Evolutionary conservation across 2,113 vertebrate species (phyloP), one percentile per base, ranked within the genome.

Genomic region (Ornithorhynchus anatinus): DNA sequence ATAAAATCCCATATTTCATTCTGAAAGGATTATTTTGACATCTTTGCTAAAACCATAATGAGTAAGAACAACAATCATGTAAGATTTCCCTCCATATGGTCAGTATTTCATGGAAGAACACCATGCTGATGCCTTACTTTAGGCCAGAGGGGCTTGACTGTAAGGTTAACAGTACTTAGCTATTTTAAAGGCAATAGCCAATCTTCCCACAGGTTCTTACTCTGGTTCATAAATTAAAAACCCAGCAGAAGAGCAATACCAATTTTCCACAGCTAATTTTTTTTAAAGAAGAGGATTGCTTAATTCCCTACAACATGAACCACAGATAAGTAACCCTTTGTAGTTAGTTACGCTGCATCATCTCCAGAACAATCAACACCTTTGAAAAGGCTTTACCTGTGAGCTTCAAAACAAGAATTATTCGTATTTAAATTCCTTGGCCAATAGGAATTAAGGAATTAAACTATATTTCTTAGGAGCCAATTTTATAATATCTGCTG

Each of bases 191-290:
- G 20, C 33, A 20, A 43, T 43, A 38, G 15, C 38, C 35, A 40
- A 22, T 1, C 31, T 44, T 44, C 52, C 23, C 23, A 44, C 52
- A 40, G 10, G 35, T 33, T 47, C 16, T 44, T 25, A 59, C 16
- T 36, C 44, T 37, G n/a, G n/a, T n/a, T n/a, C n/a, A n/a, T 35
- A 65, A 37, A 38, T n/a, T 60, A 56, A 44, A 10, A 48, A 27
- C 14, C 59, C 66, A 50, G 66, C 36, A 52, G 44, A 47, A 66
- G 32, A 59, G 36, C 17, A 61, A 3, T 13, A 54, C 45, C 50
- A 29, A n/a, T 65, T 66, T 69, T 29, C n/a, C 47, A 66, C 75
- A 59, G 57, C 45, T 42, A 61, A 45, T 64, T 42, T 50, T 64
- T 68, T 64, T 57, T 25, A 64, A 54, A 61, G 16, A 14, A 19